Percentiles rank a stretch among this genome's conserved stretches.
These are phyloP conservation scores for Zaprionus lachaisei DNA, from an alignment of 1,140 invertebrate species.

Conservation along the genomic window DNA sequence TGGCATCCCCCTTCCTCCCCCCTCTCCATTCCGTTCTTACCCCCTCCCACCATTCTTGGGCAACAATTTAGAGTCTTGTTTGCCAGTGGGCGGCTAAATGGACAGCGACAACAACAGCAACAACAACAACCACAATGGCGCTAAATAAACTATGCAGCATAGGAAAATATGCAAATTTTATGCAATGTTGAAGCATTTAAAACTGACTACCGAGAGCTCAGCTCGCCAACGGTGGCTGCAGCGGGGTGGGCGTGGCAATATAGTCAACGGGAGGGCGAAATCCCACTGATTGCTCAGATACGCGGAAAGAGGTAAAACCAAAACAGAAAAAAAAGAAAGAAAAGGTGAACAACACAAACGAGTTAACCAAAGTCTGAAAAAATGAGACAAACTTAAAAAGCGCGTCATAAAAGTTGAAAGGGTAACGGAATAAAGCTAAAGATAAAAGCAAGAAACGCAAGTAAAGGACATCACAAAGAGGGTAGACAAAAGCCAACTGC, in stretches of 20 bases:
- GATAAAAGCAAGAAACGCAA: slow-evolving; percentile 1
- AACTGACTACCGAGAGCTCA: slow-evolving; percentile 59
- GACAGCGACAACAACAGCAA: slow-evolving; percentile 49
- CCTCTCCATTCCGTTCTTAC: not conserved
- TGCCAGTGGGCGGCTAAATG: slow-evolving; percentile 59
- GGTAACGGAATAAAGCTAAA: not conserved
- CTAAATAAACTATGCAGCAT: slow-evolving; percentile 78
- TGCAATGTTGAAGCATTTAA: slow-evolving; percentile 81
- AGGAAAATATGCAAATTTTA: slow-evolving; percentile 80
- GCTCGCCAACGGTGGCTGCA: not conserved
- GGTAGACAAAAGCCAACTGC: not conserved
- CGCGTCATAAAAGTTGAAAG: slow-evolving; percentile 11
- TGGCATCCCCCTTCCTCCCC: not conserved
- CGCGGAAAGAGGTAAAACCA: not conserved
- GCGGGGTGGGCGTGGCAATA: slow-evolving; percentile 9
- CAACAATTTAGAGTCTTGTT: slow-evolving; percentile 49
- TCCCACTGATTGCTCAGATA: slow-evolving; percentile 33
- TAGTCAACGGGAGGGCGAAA: slow-evolving; percentile 25
- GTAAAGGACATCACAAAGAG: not conserved
- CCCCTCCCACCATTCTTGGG: slow-evolving; percentile 43
- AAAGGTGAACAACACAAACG: not conserved
- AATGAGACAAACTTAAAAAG: slow-evolving; percentile 30
- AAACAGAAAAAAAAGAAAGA: not conserved
- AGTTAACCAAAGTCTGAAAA: slow-evolving; percentile 23
- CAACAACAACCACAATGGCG: slow-evolving; percentile 46